Evolutionary conservation across 1,140 invertebrate genomes (phyloP), one percentile per base, ranked within the genome.

Genomic region (Hydropsyche tenuis): DNA sequence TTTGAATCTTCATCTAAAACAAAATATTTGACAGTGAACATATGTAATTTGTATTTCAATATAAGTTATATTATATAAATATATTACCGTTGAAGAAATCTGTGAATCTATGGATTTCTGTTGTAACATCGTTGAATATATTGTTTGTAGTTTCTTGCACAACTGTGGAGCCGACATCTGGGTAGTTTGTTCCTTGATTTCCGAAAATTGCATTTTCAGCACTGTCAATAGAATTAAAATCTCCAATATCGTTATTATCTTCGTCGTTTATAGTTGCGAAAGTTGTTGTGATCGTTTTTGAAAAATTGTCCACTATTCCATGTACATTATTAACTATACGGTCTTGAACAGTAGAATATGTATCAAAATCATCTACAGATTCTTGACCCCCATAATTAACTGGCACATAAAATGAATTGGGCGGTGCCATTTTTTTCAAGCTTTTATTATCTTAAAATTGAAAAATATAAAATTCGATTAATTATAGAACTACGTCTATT

Each of bases 91-190:
- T 37, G 23, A 60, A 60, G 2, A 22, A 2, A 22, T 22, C 20
- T 7, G 53, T 60, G 11, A 22, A 5, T 27, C 7, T 23, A 3
- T 60, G 53, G 3, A 5, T 5, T 60, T 23, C 18, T 64, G 23
- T 16, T 64, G 18, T n/a, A n/a, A n/a, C n/a, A n/a, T 37, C 7
- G n/a, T 30, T 22, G 37, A 65, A 43, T 65, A 65, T 65, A 25
- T 18, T 5, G 12, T 1, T 65, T 6, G 30, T 65, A 12, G 18
- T 37, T 22, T 65, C 63, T 65, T 43, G 27, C 37, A 7, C 63
- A 2, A 27, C 14, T 27, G 25, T 14, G 16, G n/a, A 4, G 27
- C 27, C 7, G 14, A 23, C n/a, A 23, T 23, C 22, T 7, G 4
- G 18, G 4, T 23, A 23, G 18, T 12, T 62, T 1, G 12, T 23